Evolutionary conservation across 2,797 vertebrate genomes (phyloP), one percentile per base, ranked within the genome.

Genomic region (Lepilemur ruficaudatus): DNA sequence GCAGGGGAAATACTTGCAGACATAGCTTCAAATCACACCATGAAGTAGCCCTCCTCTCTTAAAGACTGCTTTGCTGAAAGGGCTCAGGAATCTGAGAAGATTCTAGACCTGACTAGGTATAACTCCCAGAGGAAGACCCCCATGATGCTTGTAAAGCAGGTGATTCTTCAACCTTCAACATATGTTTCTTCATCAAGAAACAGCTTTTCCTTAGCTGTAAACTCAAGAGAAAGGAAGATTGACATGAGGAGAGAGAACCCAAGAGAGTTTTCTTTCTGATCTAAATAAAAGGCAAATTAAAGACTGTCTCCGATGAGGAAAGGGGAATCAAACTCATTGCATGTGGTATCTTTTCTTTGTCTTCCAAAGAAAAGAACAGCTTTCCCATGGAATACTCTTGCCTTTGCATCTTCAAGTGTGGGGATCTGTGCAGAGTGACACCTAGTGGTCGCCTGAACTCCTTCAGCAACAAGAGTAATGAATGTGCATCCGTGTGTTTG

Each of bases 371-470:
- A 91, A 94, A 97, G 55, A 87, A 65, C 55, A 73, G 32, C 30
- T 91, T 92, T 57, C 35, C 43, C n/a, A 81, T 84, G 78, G 25
- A 84, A 46, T 69, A 10, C 4, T n/a, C 67, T 84, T 76, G 72
- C 13, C 63, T 95, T 79, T 67, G 50, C 3, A 7, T 43, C 48
- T 46, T 0, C n/a, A 30, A 79, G 18, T 28, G 28, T 28, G 84
- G 96, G 79, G 55, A 85, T 94, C 97, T 98, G 97, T 93, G 84
- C 94, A 97, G 78, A 95, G 96, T 75, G 98, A 98, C 98, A 98
- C 96, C 98, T 98, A 97, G 97, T 97, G 98, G 97, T 91, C 57
- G 13, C 48, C 90, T 52, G 46, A 52, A 23, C 6, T 43, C 55
- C 41, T 41, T 81, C 59, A 30, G 15, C 17, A 72, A 55, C 69